Evolutionary conservation across 2,113 vertebrate species (phyloP), one percentile per base, ranked within the genome.

Genomic region (Vulpes ferrilata): DNA sequence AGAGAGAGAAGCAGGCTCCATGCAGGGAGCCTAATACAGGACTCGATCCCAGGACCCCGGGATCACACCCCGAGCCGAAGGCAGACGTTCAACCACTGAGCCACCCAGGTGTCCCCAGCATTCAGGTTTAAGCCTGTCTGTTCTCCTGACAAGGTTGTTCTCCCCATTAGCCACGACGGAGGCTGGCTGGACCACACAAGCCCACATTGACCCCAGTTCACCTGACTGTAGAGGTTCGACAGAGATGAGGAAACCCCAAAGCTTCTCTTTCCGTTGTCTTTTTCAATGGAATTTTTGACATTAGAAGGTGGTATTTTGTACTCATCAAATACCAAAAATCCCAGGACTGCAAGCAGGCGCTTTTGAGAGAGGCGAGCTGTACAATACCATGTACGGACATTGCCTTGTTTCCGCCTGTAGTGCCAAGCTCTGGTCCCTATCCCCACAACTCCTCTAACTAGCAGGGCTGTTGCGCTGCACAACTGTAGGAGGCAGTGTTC

Each of bases 281-380:
- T 96, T 64, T 13, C 82, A 95, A 82, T 74, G 93, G 94, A 93
- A 93, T 74, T 96, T 94, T 92, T 97, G 92, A 95, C 94, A 92
- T 97, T 92, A 84, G 57, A 71, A 80, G 82, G 60, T 93, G 86
- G 81, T 91, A 95, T 97, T 94, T 97, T 95, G 86, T 48, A 35
- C 60, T 93, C 84, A 67, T 98, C 90, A 95, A 97, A 97, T 79
- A 83, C 85, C 91, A 65, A 3, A 85, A 95, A 94, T 93, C 93
- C 16, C 69, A 22, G 90, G 81, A 35, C 62, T 11, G 67, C 60
- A 73, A 90, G 87, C 32, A 22, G 80, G 79, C 53, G 55, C 59
- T 76, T 95, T 83, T n/a, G 69, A 62, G 59, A 71, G 74, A 38
- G 43, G 17, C 35, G 0, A 23, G 43, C 82, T 48, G 23, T 5